Evolutionary conservation across 2,113 vertebrate species (phyloP).

Genomic region (Axis porcinus): DNA sequence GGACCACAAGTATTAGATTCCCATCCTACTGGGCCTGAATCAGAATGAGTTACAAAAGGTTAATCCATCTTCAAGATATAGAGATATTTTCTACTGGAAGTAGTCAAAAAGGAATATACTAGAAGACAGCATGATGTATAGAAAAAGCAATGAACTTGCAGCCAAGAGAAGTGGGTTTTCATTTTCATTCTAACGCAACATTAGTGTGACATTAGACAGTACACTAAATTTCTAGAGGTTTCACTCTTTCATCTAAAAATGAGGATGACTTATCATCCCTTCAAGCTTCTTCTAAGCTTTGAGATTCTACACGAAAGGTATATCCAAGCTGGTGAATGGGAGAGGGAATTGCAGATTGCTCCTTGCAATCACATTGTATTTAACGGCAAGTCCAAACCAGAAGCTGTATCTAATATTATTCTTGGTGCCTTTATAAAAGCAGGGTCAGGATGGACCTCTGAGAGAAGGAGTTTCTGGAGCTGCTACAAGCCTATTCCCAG

Average conservation of each 20-base stretch:
- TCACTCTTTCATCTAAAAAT: not conserved
- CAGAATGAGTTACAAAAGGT: conserved; percentile 25
- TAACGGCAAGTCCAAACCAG: not conserved
- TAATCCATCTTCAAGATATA: not conserved
- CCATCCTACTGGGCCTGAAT: not conserved
- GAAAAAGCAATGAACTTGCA: not conserved
- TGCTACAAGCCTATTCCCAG: not conserved
- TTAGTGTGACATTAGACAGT: not conserved
- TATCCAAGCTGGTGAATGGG: not conserved
- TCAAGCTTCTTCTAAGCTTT: not conserved
- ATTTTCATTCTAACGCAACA: not conserved
- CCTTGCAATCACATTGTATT: not conserved
- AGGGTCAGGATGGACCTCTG: not conserved
- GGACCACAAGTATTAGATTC: not conserved
- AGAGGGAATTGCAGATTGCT: not conserved
- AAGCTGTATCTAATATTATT: not conserved
- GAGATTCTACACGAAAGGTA: not conserved
- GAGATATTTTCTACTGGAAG: not conserved
- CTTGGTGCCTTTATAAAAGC: not conserved
- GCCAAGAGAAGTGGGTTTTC: not conserved
- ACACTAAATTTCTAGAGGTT: not conserved
- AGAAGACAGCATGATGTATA: not conserved
- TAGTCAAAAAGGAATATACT: conserved; percentile 15
- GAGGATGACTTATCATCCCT: not conserved
- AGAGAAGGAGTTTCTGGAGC: not conserved